Evolutionary conservation across 2,113 vertebrate species (phyloP).

Genomic region (Psophia crepitans): DNA sequence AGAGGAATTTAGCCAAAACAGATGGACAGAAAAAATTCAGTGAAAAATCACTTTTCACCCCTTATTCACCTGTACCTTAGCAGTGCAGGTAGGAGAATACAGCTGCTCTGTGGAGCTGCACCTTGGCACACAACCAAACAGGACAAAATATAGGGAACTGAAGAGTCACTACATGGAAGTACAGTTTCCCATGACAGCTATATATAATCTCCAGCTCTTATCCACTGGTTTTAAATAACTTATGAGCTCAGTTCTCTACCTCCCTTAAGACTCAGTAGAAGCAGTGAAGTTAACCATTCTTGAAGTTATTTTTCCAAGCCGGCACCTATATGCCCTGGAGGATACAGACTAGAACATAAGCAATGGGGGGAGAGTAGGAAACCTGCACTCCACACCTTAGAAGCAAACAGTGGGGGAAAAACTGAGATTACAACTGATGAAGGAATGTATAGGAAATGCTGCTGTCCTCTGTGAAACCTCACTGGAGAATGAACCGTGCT

Average conservation of each 20-base stretch:
- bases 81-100: neutral
- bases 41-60: neutral
- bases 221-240: constrained; percentile 4
- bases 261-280: neutral
- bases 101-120: neutral
- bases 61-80: neutral
- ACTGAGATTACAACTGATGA: neutral
- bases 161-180: neutral
- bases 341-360: neutral
- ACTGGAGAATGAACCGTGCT: neutral
- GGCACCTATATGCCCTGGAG: neutral
- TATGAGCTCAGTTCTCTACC: neutral
- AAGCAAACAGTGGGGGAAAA: neutral
- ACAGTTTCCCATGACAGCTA: neutral
- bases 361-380: neutral
- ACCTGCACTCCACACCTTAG: neutral
- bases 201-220: neutral
- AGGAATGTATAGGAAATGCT: neutral
- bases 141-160: neutral
- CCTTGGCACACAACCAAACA: neutral
- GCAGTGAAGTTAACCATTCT: neutral
- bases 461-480: neutral
- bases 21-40: neutral
- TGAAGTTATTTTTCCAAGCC: neutral
- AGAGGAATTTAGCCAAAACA: neutral